Conservation (phyloP, 2,113 vertebrate genomes). For the Puma concolor region DNA sequence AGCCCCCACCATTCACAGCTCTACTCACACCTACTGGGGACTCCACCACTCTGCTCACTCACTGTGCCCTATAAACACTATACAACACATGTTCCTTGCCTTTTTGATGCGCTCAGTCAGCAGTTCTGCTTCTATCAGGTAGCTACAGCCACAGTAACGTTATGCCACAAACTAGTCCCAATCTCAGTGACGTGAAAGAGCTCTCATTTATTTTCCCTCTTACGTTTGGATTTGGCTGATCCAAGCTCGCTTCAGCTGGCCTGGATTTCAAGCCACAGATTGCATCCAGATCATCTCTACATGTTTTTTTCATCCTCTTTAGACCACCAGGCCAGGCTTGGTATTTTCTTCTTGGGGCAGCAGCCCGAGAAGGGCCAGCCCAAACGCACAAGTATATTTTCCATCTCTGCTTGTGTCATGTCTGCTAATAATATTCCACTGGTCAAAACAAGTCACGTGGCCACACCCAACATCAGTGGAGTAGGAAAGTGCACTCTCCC, state of each 20-base stretch:
- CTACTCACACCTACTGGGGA: no score
- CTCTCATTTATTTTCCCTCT: neutral
- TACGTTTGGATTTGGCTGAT: neutral
- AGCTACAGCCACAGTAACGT: neutral
- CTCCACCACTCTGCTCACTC: neutral
- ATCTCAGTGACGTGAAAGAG: neutral
- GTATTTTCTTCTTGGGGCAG: neutral
- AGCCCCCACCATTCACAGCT: neutral
- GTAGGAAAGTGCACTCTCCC: neutral
- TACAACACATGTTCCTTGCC: neutral
- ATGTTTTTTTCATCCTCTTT: neutral
- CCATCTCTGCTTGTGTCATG: neutral
- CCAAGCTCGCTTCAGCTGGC: neutral
- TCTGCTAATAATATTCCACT: neutral
- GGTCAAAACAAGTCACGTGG: neutral
- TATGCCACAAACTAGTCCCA: neutral
- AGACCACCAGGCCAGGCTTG: neutral
- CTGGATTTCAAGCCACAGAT: constrained; percentile 36
- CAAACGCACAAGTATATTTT: neutral
- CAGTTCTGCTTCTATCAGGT: neutral
- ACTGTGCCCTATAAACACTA: neutral
- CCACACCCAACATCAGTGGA: neutral
- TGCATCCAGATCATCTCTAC: neutral
- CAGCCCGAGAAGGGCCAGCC: neutral
- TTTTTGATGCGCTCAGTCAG: neutral